Percentiles rank a stretch among this genome's conserved stretches.
Conservation (phyloP, 1,140 invertebrate genomes). For the Drosophila pachea region DNA sequence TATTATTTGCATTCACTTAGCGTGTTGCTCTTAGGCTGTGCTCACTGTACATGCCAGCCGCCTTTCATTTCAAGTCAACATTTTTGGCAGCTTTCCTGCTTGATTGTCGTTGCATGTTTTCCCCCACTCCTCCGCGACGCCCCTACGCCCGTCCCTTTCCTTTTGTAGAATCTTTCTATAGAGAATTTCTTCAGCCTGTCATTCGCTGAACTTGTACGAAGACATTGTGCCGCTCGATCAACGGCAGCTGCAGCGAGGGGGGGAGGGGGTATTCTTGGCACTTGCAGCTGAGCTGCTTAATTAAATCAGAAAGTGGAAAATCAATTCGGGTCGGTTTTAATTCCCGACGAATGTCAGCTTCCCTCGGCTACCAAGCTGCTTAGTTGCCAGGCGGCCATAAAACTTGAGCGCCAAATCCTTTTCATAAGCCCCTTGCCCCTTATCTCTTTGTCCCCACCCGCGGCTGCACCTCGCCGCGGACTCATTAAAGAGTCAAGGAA, state of each 20-base stretch:
- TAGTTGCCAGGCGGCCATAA: conserved; percentile 21
- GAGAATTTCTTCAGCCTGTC: neutral
- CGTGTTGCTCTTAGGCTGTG: neutral
- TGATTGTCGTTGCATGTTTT: neutral
- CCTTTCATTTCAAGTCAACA: conserved; percentile 7
- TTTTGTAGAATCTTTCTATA: neutral
- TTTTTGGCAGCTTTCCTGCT: neutral
- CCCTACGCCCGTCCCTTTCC: neutral
- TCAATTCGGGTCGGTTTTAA: conserved; percentile 43
- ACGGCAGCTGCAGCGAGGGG: no score
- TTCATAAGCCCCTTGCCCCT: no score
- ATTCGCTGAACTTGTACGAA: conserved; percentile 13
- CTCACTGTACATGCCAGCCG: neutral
- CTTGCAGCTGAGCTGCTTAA: conserved; percentile 54
- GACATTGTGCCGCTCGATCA: conserved; percentile 6
- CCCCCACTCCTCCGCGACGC: neutral
- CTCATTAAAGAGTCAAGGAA: conserved; percentile 67
- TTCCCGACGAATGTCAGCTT: conserved; percentile 37
- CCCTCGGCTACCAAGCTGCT: conserved; percentile 18
- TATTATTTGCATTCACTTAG: neutral
- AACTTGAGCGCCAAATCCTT: neutral
- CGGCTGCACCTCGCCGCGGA: conserved; percentile 14
- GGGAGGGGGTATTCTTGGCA: conserved; percentile 37
- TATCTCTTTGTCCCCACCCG: conserved; percentile 27
- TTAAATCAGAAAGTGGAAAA: conserved; percentile 64